A percentile compares a stretch with the other conserved stretches of the same genome.
Conservation (phyloP, 2,113 vertebrate genomes). For the Sylvietta virens region DNA sequence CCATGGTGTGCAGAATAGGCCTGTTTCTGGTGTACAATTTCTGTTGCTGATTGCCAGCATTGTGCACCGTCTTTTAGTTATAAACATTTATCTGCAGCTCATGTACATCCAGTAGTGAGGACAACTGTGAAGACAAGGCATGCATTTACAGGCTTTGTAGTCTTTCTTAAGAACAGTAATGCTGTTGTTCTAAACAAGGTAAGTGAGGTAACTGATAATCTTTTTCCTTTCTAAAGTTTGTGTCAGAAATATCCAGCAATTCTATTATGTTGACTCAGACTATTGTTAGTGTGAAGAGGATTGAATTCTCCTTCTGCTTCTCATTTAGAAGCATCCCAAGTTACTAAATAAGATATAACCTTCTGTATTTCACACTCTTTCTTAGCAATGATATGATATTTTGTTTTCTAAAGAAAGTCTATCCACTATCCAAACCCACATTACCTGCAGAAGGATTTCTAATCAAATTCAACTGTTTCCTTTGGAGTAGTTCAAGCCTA, state of each 20-base stretch:
- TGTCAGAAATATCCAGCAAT: not conserved
- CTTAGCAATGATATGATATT: not conserved
- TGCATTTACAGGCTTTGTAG: not conserved
- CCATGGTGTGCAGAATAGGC: not conserved
- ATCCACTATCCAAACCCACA: not conserved
- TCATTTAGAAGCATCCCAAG: not conserved
- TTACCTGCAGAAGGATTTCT: not conserved
- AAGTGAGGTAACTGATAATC: not conserved
- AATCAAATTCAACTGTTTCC: not conserved
- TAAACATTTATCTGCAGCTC: not conserved
- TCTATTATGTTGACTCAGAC: not conserved
- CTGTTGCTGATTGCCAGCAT: not conserved
- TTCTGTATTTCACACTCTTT: not conserved
- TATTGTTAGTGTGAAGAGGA: not conserved
- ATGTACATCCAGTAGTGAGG: not conserved
- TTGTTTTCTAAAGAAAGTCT: not conserved
- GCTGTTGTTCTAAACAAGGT: not conserved
- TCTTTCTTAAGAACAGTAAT: not conserved
- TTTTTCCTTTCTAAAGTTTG: not conserved
- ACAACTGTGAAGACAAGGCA: not conserved
- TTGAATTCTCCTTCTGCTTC: not conserved
- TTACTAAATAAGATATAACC: not conserved
- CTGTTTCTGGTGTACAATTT: not conserved
- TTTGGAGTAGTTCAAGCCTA: not conserved
- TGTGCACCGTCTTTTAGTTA: not conserved